Evolutionary conservation across 2,797 vertebrate species (phyloP), one percentile per base, ranked within the genome.

Genomic region (Jordanella pulchra): DNA sequence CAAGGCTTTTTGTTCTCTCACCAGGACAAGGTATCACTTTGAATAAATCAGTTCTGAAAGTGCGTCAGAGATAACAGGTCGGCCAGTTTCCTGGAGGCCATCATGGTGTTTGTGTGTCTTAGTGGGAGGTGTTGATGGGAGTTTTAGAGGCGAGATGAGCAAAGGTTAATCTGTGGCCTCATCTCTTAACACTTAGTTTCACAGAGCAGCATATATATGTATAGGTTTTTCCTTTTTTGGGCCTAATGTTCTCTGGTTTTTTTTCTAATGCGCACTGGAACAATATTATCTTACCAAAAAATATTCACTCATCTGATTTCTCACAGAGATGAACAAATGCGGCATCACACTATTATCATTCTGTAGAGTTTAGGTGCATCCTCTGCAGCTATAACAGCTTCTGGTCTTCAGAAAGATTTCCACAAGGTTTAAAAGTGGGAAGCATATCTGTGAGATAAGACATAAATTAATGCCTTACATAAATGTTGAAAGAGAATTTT

Each of bases 1-100:
- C 12, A 23, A 63, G 73, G 79, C 71, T 58, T 86, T 88, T 80
- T 75, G 63, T 84, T 88, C 81, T 76, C 83, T 44, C 60, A 66
- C 78, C 67, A 83, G 73, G 82, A 84, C 71, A 72, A 84, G 77
- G 78, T 79, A 86, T 90, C 85, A 77, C 78, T 77, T 79, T 86
- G 87, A 89, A 84, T 84, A 77, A 39, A 90, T 90, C 83, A 75
- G 83, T 67, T 70, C 55, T 73, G 76, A 78, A 68, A 75, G 63
- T 76, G 71, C 76, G 82, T 87, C 75, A 44, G 56, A 76, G 71
- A 88, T 82, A 86, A 47, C 75, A 72, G 51, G 69, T 51, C 3
- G 6, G 65, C 55, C 75, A 79, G 45, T 78, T 82, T 85, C 72
- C 60, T 73, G 71, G 74, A 81, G 65, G 82, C 79, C 71, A 76